Evolutionary conservation across 2,113 vertebrate species (phyloP).

Genomic region (Psophia crepitans): DNA sequence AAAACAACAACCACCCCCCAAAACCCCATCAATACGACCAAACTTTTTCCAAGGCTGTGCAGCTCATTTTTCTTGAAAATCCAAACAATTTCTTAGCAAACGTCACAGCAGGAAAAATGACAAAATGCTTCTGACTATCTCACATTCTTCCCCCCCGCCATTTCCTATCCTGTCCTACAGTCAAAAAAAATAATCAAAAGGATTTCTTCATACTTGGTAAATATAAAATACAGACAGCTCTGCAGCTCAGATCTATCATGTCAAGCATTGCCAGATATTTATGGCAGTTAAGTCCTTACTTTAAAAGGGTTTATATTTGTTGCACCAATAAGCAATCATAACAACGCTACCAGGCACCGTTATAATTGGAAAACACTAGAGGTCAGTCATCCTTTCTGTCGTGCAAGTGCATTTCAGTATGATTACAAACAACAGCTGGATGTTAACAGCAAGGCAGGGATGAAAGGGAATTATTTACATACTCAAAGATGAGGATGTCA

Average conservation of each 20-base stretch:
- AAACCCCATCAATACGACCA: too few relatives aligned
- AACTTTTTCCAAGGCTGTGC: background rate
- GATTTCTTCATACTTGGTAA: background rate
- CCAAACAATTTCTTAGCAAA: background rate
- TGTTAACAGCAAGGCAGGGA: background rate
- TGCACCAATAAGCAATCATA: conserved; percentile 6
- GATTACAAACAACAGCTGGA: conserved; percentile 37
- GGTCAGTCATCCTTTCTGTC: conserved; percentile 10
- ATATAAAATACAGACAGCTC: background rate
- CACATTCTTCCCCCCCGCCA: background rate
- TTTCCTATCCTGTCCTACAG: background rate
- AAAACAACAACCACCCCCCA: too few relatives aligned
- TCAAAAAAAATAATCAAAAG: background rate
- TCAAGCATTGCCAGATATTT: background rate
- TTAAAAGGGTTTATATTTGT: conserved; percentile 5
- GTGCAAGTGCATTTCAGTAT: background rate
- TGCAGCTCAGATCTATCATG: background rate
- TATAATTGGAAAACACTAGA: conserved; percentile 37
- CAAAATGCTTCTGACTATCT: background rate
- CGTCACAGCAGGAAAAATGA: background rate
- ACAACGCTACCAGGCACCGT: background rate
- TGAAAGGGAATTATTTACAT: background rate
- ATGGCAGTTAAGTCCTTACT: background rate
- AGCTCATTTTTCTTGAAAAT: background rate
- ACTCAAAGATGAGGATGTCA: background rate